Evolutionary conservation across 2,797 vertebrate genomes (phyloP).

Genomic region (Coregonus suidteri): DNA sequence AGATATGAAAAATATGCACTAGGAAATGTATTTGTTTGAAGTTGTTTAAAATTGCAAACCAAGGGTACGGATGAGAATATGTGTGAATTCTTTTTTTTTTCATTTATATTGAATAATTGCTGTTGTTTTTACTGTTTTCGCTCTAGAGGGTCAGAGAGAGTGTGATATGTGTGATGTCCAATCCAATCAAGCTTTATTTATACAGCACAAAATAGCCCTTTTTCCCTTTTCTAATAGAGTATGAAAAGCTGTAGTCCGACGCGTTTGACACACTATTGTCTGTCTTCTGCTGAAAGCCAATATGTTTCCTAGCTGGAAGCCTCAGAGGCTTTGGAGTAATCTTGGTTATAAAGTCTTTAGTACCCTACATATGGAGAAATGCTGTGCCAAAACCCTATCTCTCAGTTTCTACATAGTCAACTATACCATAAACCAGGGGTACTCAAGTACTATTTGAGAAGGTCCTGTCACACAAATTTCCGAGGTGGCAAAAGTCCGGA

Average conservation of each 20-base stretch:
- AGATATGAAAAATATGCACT: background rate
- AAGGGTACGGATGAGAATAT: no score
- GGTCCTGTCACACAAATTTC: no score
- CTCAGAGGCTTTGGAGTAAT: slow-evolving; percentile 32
- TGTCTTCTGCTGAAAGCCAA: slow-evolving; percentile 27
- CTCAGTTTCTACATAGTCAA: background rate
- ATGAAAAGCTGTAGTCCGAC: no score
- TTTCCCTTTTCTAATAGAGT: no score
- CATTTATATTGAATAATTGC: background rate
- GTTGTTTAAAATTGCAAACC: background rate
- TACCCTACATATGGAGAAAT: slow-evolving; percentile 16
- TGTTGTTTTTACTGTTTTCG: background rate
- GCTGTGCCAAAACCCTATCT: background rate
- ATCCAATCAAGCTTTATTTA: no score
- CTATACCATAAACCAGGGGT: no score
- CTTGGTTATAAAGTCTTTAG: slow-evolving; percentile 31
- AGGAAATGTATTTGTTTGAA: background rate
- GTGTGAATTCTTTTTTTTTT: background rate
- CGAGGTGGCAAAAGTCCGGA: no score
- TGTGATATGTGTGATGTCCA: background rate
- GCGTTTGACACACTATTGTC: background rate
- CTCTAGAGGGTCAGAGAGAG: background rate
- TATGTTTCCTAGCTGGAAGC: slow-evolving; percentile 14
- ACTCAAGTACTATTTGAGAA: no score
- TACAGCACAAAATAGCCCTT: no score